These are phyloP conservation scores for Menura novaehollandiae DNA, from an alignment of 2,113 vertebrate genomes.

Conservation along the genomic window DNA sequence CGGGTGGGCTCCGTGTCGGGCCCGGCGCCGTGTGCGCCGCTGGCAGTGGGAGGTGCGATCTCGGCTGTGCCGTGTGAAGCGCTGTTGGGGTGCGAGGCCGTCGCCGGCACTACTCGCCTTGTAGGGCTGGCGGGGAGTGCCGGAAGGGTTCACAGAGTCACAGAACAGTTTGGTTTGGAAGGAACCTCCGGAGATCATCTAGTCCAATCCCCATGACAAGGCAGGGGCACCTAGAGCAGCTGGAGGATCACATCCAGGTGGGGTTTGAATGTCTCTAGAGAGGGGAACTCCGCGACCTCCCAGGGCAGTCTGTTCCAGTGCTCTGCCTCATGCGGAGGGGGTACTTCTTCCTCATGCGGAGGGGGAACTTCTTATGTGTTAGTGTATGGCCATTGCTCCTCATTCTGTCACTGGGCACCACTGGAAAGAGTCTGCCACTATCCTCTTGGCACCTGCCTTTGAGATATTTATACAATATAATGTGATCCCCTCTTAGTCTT, in stretches of 20 bases:
- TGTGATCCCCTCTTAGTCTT: background rate
- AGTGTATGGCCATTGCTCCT: background rate
- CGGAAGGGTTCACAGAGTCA: background rate
- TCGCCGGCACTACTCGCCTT: accelerated
- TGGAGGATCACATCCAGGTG: background rate
- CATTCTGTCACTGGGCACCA: background rate
- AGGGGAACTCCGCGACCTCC: background rate
- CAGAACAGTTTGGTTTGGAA: background rate
- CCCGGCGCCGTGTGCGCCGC: accelerated
- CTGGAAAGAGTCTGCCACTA: background rate
- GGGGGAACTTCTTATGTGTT: background rate
- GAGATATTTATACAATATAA: accelerated
- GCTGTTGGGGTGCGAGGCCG: accelerated
- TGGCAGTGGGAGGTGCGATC: accelerated
- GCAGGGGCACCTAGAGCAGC: background rate
- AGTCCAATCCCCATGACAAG: background rate
- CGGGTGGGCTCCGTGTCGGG: accelerated
- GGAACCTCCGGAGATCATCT: background rate
- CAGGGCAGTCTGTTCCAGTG: background rate
- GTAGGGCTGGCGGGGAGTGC: accelerated
- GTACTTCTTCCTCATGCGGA: background rate
- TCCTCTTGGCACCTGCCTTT: background rate
- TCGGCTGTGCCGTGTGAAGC: accelerated
- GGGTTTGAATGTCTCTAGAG: background rate
- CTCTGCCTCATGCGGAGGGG: background rate